Percentiles rank a stretch among this genome's conserved stretches.
Evolutionary conservation across 2,888 invertebrate species (phyloP).

Genomic region (Formica aserva): DNA sequence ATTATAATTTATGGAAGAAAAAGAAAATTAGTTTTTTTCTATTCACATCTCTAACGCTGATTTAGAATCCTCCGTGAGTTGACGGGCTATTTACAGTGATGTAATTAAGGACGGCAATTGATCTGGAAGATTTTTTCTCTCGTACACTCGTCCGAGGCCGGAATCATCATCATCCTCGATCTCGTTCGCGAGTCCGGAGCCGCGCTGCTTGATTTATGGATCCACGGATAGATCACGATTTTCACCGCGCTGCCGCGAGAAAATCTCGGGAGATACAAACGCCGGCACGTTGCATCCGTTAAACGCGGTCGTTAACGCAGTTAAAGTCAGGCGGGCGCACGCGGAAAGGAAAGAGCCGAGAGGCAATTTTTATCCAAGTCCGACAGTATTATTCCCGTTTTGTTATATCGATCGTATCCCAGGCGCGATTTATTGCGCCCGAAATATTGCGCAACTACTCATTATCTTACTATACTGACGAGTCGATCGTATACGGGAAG

Average conservation of each 20-base stretch:
- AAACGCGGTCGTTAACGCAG: constrained; percentile 35
- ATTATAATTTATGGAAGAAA: no score
- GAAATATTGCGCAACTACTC: constrained; percentile 22
- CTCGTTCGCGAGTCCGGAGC: constrained; percentile 16
- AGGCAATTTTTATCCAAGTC: not conserved
- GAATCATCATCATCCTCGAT: constrained; percentile 38
- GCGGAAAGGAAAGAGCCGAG: constrained; percentile 41
- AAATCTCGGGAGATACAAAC: constrained; percentile 56
- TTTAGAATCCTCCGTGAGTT: not conserved
- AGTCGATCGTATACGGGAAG: constrained; percentile 46
- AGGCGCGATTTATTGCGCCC: constrained; percentile 32
- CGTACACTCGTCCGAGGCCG: constrained; percentile 11
- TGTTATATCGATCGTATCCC: not conserved
- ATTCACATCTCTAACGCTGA: not conserved
- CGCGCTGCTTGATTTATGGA: constrained; percentile 61
- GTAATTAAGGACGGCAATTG: constrained; percentile 3
- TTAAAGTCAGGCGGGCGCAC: constrained; percentile 29
- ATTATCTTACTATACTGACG: constrained; percentile 46
- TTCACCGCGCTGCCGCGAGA: constrained; percentile 30
- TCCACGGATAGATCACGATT: constrained; percentile 55
- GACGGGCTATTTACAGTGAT: not conserved
- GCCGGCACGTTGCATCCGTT: not conserved
- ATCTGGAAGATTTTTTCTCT: not conserved
- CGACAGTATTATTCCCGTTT: constrained; percentile 9
- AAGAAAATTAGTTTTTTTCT: not conserved